These are phyloP conservation scores for Magallana angulata DNA, from an alignment of 1,140 invertebrate genomes.

Conservation along the genomic window DNA sequence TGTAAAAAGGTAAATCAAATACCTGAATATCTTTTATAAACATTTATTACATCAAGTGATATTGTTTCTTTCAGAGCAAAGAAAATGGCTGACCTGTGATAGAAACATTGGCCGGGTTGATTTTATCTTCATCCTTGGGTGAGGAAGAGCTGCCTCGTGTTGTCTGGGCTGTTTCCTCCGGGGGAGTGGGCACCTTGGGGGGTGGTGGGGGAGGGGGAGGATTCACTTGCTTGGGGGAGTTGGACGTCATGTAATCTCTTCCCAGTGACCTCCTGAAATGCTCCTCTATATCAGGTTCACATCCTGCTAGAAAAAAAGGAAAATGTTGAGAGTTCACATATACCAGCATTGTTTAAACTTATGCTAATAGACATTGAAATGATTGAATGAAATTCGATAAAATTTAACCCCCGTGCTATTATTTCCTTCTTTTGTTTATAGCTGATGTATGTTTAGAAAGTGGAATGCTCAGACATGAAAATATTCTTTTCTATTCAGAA, in stretches of 20 bases:
- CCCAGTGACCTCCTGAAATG: constrained; percentile 96
- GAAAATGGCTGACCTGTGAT: constrained; percentile 64
- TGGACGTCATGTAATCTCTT: constrained; percentile 82
- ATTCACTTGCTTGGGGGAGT: constrained; percentile 51
- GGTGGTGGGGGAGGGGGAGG: constrained; percentile 53
- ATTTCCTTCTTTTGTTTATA: no score
- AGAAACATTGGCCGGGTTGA: constrained; percentile 61
- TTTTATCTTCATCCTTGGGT: constrained; percentile 34
- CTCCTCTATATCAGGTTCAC: constrained; percentile 95
- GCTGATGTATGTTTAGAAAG: no score
- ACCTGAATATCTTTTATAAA: no score
- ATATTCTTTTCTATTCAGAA: neutral
- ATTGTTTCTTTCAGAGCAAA: neutral
- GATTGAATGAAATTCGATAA: no score
- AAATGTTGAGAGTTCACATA: neutral
- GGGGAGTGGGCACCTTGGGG: constrained; percentile 42
- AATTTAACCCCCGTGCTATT: no score
- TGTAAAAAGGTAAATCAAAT: no score
- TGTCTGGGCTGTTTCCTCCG: constrained; percentile 26
- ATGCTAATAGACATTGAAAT: no score
- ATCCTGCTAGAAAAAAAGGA: constrained; percentile 66
- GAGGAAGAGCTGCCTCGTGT: constrained; percentile 3
- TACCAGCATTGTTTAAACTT: no score
- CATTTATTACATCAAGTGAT: no score
- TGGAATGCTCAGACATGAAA: no score